phyloP scores from a whole-genome alignment of 1,140 invertebrate genomes.

The Mya arenaria region DNA sequence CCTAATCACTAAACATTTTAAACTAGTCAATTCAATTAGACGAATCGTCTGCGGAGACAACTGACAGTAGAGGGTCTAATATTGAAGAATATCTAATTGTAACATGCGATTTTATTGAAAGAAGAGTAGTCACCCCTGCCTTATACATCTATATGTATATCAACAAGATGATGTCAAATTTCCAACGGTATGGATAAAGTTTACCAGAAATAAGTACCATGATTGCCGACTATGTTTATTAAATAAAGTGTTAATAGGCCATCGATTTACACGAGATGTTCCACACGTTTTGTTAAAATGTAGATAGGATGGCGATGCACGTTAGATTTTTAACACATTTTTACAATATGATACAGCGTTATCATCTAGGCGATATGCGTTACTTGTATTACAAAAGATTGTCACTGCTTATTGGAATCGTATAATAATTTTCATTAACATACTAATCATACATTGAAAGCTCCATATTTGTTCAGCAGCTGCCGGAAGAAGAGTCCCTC shows the following conservation, averaged over 20 bases:
- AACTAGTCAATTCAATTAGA: too few species aligned
- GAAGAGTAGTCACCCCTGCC: too few species aligned
- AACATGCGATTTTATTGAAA: background rate
- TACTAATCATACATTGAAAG: slow-evolving; percentile 78
- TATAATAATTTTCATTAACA: background rate
- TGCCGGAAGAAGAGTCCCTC: slow-evolving; percentile 75
- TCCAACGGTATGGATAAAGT: too few species aligned
- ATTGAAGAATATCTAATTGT: too few species aligned
- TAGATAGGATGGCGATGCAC: background rate
- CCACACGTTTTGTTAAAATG: background rate
- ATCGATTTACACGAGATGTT: background rate
- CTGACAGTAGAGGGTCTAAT: too few species aligned
- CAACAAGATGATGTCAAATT: background rate
- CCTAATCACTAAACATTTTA: too few species aligned
- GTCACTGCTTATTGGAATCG: background rate
- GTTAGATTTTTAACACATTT: background rate
- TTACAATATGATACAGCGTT: background rate
- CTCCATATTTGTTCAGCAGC: slow-evolving; percentile 68
- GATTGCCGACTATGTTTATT: too few species aligned
- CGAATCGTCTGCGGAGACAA: too few species aligned
- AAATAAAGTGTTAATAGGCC: too few species aligned
- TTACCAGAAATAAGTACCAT: too few species aligned
- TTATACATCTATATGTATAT: background rate
- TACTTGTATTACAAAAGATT: background rate
- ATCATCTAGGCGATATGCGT: background rate